Base-by-base conservation (phyloP, 1,140 invertebrate genomes). In the Condylostylus longicornis region DNA sequence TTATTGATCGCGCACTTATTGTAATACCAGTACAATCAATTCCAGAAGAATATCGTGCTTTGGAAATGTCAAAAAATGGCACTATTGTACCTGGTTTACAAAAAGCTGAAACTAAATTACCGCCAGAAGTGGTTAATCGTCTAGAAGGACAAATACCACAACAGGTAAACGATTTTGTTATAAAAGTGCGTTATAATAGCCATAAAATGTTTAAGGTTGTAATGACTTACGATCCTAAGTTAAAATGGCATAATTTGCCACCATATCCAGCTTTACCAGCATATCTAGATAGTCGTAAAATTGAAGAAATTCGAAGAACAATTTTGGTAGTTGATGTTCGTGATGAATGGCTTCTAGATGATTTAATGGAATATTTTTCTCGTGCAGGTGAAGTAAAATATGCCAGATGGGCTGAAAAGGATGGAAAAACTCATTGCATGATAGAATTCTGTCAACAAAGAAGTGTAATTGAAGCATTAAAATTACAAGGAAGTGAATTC, bases 1-100 rank as follows among this genome's bases (percentile, higher is more conserved):
- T 98, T 59, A 96, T 98, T 52, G 95, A 99, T 58, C 71, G 94
- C 41, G 94, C 94, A 6, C 62, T 99, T 2, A 91, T 98, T 44
- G 87, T 98, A 17, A 83, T 93, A 17, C 93, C 93, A 1, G 81
- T 86, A 47, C 73, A 79, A 48, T 85, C 86, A 46, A 95, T 98
- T 53, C 94, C 93, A 1, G 93, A 97, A 59, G 94, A 98, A 63
- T 79, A 84, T 44, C 78, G 79, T 40, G 93, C 90, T 1, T 62
- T 97, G 32, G 86, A 94, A 61, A 75, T 93, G 52, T 84, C 87
- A 0, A 83, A 80, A 37, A 85, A 88, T 53, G 82, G 82, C 1
- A 82, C 79, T 4, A 70, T 88, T 42, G 80, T 89, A 20, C 81
- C 81, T 21, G 81, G 87, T 7, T 55, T 87, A 8, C 72, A 77